Percentiles rank a stretch among this genome's conserved stretches.
These are phyloP conservation scores for Cathartes aura DNA, from an alignment of 2,113 vertebrate genomes.

Conservation along the genomic window DNA sequence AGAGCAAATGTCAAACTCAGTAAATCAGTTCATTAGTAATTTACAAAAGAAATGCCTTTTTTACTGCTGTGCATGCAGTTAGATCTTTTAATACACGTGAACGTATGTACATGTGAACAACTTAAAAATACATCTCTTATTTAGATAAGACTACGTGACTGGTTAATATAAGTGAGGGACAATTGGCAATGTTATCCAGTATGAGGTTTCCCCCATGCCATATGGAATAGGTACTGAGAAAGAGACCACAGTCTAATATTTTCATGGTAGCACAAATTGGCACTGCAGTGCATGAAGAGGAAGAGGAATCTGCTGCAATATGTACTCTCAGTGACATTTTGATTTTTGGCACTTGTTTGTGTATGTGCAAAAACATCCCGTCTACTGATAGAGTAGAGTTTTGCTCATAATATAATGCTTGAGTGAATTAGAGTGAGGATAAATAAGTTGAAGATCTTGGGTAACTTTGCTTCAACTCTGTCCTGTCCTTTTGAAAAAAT, in stretches of 20 bases:
- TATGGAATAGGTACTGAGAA: background rate
- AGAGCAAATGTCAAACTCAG: background rate
- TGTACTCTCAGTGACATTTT: constrained; percentile 17
- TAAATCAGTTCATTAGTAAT: background rate
- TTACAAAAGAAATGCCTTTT: background rate
- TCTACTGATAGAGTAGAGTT: constrained; percentile 25
- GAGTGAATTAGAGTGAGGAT: background rate
- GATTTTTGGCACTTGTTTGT: constrained; percentile 35
- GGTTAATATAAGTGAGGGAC: background rate
- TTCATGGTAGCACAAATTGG: background rate
- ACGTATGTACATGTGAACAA: background rate
- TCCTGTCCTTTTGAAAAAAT: background rate
- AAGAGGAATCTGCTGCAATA: background rate
- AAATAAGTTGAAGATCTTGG: constrained; percentile 4
- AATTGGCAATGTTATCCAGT: background rate
- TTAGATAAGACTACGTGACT: background rate
- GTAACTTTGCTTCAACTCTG: background rate
- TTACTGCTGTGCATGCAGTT: background rate
- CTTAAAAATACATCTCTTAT: background rate
- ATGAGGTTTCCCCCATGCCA: background rate
- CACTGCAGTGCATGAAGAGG: background rate
- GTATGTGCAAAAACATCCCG: constrained; percentile 3
- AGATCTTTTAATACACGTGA: background rate
- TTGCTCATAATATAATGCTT: constrained; percentile 9
- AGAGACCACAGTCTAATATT: background rate